Evolutionary conservation across 2,113 vertebrate species (phyloP), one percentile per base, ranked within the genome.

Genomic region (Lutjanus erythropterus): DNA sequence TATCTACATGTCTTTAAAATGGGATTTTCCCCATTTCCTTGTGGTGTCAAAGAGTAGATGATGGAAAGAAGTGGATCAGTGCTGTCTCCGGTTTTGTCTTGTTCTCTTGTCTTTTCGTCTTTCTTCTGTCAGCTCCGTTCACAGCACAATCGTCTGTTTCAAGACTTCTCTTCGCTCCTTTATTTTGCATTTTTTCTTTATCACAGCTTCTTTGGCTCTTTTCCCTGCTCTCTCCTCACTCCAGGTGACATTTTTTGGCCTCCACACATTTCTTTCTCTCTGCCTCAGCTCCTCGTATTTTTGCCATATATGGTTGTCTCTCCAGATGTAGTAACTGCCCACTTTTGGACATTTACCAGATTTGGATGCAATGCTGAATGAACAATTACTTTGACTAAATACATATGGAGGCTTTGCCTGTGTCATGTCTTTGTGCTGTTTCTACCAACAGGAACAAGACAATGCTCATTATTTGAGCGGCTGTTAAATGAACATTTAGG

Each of bases 301-400:
- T 90, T 72, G 80, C 93, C 93, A 86, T 94, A 93, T 93, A 93
- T 90, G 93, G 92, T 35, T 7, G 18, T 87, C 41, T 92, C 49
- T 82, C 73, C 80, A 86, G 80, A 91, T 87, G 80, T 75, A 59
- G 86, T 87, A 84, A 80, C 84, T 66, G 62, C 88, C 86, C 49
- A 53, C 73, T 87, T 86, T 85, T 91, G 88, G 90, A 89, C 90
- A 73, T 75, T 83, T 60, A 84, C 87, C 89, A 90, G 83, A 85
- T 88, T 88, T 89, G 37, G 86, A 89, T 78, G 75, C 42, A 84
- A 61, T 56, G 62, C 61, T 71, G 73, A 84, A 73, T 82, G 79
- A 88, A 88, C 81, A 84, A 78, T 85, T 82, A 80, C 85, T 71
- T 77, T 86, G 75, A 88, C 71, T 52, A 41, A 76, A 68, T 75